Conservation (phyloP, 2,113 vertebrate genomes). For the Phrynocephalus versicolor region DNA sequence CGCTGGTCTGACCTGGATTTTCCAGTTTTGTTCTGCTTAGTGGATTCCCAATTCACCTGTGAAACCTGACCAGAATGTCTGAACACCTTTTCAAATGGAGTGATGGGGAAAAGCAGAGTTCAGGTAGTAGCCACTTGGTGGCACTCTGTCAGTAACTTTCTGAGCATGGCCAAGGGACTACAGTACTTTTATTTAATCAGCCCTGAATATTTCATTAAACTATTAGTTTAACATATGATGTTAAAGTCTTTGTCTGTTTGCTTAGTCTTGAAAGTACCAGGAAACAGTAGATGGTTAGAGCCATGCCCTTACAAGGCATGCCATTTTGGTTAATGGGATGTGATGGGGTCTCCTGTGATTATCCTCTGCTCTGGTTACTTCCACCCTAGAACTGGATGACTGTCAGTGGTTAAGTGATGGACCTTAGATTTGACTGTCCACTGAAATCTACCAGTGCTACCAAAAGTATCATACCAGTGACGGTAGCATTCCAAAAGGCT, state of each 20-base stretch:
- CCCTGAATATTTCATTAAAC: too few species aligned
- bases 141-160: not conserved
- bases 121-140: not conserved
- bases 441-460: too few species aligned
- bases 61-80: not conserved
- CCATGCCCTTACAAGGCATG: not conserved
- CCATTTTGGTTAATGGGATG: not conserved
- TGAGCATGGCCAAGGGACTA: not conserved
- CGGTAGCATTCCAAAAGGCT: too few species aligned
- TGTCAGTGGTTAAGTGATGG: too few species aligned
- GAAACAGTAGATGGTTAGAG: not conserved
- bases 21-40: not conserved
- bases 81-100: not conserved
- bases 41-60: not conserved
- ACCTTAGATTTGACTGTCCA: too few species aligned
- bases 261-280: too few species aligned
- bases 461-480: too few species aligned
- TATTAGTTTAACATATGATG: not conserved
- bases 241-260: not conserved
- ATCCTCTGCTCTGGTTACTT: not conserved
- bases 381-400: not conserved
- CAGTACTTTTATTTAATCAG: not conserved
- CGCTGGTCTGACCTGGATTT: not conserved
- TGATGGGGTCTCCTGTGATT: too few species aligned
- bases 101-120: not conserved